Evolutionary conservation across 2,113 vertebrate species (phyloP).

Genomic region (Ictalurus punctatus): DNA sequence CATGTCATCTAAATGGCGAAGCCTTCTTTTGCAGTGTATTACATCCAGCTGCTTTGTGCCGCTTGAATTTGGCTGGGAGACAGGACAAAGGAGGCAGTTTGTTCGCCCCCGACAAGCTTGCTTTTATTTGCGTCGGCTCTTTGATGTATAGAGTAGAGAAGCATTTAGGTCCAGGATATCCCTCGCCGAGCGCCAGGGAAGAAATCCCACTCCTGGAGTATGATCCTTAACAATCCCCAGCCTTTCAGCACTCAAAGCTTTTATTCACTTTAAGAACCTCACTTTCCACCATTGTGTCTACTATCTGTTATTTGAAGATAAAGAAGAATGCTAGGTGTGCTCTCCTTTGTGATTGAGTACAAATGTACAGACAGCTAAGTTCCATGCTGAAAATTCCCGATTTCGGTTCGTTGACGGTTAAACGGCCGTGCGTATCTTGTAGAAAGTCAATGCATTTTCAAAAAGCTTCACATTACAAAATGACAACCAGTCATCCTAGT

Average conservation of each 20-base stretch:
- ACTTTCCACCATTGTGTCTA: constrained; percentile 70
- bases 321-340: constrained; percentile 61
- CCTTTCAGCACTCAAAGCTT: constrained; percentile 70
- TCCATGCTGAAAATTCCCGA: background rate
- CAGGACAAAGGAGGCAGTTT: constrained; percentile 79
- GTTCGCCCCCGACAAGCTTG: constrained; percentile 78
- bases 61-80: constrained; percentile 71
- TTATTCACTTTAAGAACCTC: constrained; percentile 73
- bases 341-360: background rate
- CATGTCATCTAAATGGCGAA: constrained; percentile 77
- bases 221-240: constrained; percentile 73
- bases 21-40: constrained; percentile 77
- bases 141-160: constrained; percentile 76
- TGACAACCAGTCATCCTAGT: background rate
- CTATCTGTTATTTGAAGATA: constrained; percentile 70
- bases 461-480: background rate
- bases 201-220: constrained; percentile 77
- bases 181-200: constrained; percentile 69
- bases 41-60: constrained; percentile 78
- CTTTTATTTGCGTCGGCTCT: constrained; percentile 76
- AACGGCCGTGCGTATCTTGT: background rate
- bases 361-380: background rate
- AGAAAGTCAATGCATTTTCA: background rate
- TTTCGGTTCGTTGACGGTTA: background rate
- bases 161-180: constrained; percentile 73